Base-by-base conservation (phyloP, 1,140 invertebrate genomes). In the Hypsibius dujardini region DNA sequence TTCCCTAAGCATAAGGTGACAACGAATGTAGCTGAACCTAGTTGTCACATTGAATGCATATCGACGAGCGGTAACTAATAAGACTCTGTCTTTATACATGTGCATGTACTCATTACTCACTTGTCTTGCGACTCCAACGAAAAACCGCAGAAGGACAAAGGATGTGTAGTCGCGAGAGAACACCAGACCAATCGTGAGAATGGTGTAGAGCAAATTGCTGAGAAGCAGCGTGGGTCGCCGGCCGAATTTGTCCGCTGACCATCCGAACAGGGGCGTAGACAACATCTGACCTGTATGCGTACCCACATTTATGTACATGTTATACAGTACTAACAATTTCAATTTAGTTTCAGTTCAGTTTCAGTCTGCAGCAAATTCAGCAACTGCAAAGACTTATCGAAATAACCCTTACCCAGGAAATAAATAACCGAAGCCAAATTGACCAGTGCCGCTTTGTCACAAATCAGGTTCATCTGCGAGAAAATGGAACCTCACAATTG, bases 231-330 rank as follows among this genome's bases (percentile, higher is more conserved):
- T 67, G 62, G 42, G 7, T 67, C 62, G 62, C 42, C 62, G 62
- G 3, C 62, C 62, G 45, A 14, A 67, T 42, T 67, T 67, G 45
- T 67, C 62, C 62, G 62, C 62, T 67, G 62, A 12, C 62, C 62
- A 67, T 42, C 62, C 62, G 45, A 42, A 7, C 7, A 67, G 45
- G 12, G 62, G 62, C 45, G 62, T 67, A 3, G 7, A 12, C 12
- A 42, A 12, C 7, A 67, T 42, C 45, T 67, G 62, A 3, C 62
- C 62, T 67, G 45, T 7, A 56, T 7, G 7, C 7, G 7, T 56
- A 56, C n/a, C 50, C 7, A n/a, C 7, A 56, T 7, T 56, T 56
- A 56, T 56, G 7, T 7, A 7, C 7, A 56, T n/a, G 50, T 56
- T 56, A n/a, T n/a, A 56, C 7, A 7, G 7, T 56, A 56, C 7